Percentiles rank a stretch among this genome's conserved stretches.
phyloP scores from a whole-genome alignment of 1,140 invertebrate genomes.

The Zelostemma sp. region DNA sequence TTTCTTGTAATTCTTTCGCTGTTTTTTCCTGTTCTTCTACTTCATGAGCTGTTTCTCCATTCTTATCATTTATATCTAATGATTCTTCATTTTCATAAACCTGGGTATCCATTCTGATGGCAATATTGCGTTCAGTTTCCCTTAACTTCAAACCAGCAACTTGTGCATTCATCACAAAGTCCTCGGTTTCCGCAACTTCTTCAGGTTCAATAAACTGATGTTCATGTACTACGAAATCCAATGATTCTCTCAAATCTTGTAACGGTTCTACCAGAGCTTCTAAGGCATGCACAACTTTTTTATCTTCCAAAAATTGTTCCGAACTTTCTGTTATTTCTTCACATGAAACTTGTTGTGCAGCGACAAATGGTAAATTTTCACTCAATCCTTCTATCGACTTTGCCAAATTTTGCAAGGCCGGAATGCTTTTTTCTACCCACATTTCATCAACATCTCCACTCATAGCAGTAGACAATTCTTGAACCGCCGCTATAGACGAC shows the following conservation, averaged over 20 bases:
- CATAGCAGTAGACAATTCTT: conserved; percentile 54
- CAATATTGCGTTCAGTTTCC: background rate
- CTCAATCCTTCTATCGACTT: conserved; percentile 68
- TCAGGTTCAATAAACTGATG: conserved; percentile 36
- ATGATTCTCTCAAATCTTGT: conserved; percentile 70
- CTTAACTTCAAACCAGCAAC: background rate
- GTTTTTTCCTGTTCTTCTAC: conserved; percentile 13
- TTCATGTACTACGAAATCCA: conserved; percentile 69
- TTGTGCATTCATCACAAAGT: conserved; percentile 14
- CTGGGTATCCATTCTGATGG: background rate
- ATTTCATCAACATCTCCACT: conserved; percentile 31
- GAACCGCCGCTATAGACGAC: conserved; percentile 61
- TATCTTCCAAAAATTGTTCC: conserved; percentile 39
- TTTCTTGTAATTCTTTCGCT: background rate
- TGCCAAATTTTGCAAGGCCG: conserved; percentile 67
- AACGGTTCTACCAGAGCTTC: conserved; percentile 68
- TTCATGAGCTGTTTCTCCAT: background rate
- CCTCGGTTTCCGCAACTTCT: conserved; percentile 14
- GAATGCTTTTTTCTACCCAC: conserved; percentile 58
- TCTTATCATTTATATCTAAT: background rate
- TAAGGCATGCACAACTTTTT: conserved; percentile 20
- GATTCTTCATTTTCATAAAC: background rate
- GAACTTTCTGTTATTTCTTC: conserved; percentile 39
- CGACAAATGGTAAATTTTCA: conserved; percentile 52
- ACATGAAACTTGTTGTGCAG: conserved; percentile 43